Evolutionary conservation across 2,797 vertebrate species (phyloP).

Genomic region (Astyanax mexicanus): DNA sequence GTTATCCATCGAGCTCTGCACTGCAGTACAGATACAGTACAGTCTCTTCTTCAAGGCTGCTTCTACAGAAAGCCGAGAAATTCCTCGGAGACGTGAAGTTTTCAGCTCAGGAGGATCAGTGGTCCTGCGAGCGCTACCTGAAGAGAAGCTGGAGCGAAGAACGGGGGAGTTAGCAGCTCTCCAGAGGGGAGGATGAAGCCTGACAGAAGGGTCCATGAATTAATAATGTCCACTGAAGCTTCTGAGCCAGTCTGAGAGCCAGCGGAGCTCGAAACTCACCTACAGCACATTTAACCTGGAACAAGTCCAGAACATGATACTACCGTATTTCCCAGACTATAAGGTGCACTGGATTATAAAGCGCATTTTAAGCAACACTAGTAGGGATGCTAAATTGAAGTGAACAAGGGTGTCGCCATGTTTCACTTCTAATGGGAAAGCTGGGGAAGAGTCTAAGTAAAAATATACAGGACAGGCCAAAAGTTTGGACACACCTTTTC

Average conservation of each 20-base stretch:
- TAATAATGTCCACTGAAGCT: constrained; percentile 38
- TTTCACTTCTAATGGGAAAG: too few relatives aligned
- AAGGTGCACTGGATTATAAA: too few relatives aligned
- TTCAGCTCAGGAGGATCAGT: neutral
- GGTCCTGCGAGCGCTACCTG: constrained; percentile 4
- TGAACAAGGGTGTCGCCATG: too few relatives aligned
- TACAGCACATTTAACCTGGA: constrained; percentile 1
- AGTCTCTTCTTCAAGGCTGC: neutral
- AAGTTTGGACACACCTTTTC: too few relatives aligned
- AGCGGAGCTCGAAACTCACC: neutral
- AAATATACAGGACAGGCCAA: too few relatives aligned
- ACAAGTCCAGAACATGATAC: neutral
- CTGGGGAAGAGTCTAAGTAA: too few relatives aligned
- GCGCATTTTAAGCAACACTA: too few relatives aligned
- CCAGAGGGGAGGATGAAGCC: neutral
- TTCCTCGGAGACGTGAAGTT: constrained; percentile 5
- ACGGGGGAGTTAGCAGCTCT: constrained; percentile 10
- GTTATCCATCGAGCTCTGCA: neutral
- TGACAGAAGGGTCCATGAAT: constrained; percentile 25
- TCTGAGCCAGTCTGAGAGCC: constrained; percentile 1
- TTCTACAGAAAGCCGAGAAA: neutral
- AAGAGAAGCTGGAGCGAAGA: constrained; percentile 5
- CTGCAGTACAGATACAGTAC: neutral
- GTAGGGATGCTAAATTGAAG: too few relatives aligned
- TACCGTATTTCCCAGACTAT: too few relatives aligned